Evolutionary conservation across 2,113 vertebrate species (phyloP).

Genomic region (Micronycteris hirsuta): DNA sequence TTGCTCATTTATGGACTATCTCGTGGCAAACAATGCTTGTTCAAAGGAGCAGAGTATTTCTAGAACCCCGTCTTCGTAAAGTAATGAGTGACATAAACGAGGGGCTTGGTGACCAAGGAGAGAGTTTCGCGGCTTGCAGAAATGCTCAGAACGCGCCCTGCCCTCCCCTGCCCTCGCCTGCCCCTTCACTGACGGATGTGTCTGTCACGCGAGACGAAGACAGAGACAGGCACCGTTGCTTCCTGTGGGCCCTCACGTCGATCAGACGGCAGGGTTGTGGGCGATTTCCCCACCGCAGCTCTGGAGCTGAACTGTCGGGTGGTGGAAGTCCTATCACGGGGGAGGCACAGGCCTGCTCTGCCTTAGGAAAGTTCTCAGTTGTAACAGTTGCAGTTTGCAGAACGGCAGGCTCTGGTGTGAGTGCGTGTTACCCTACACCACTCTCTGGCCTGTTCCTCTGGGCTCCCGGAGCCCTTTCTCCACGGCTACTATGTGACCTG

Average conservation of each 20-base stretch:
- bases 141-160: fast-evolving
- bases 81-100: too few species aligned
- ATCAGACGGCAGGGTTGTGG: background rate
- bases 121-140: background rate
- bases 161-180: fast-evolving
- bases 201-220: background rate
- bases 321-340: background rate
- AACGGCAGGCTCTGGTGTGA: background rate
- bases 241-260: background rate
- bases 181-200: background rate
- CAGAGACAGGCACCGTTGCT: fast-evolving
- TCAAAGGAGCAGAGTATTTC: background rate
- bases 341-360: fast-evolving
- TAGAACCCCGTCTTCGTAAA: background rate
- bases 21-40: background rate
- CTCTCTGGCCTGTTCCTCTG: fast-evolving
- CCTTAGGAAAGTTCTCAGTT: background rate
- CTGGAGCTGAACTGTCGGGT: fast-evolving
- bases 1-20: background rate
- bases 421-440: fast-evolving
- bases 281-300: fast-evolving
- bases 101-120: background rate
- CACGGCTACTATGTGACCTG: fast-evolving
- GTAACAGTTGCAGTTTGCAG: background rate
- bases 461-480: background rate